These are phyloP conservation scores for Cyphomyrus plagiostoma DNA, from an alignment of 2,113 vertebrate genomes.

Conservation along the genomic window DNA sequence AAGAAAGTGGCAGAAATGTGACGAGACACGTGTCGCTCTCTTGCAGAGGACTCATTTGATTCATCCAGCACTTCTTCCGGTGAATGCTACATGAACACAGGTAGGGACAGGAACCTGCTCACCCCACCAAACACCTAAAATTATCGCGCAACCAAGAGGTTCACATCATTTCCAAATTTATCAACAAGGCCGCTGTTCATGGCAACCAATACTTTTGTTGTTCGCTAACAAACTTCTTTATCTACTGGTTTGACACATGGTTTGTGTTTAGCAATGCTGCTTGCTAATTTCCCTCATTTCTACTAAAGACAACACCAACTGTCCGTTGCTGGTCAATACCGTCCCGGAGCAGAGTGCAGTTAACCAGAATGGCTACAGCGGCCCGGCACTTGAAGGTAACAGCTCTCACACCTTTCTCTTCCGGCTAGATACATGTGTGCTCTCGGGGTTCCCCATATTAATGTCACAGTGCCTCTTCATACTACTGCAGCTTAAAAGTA, in stretches of 20 bases:
- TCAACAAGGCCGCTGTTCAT: neutral
- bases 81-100: slow-evolving; percentile 49
- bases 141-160: neutral
- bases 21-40: neutral
- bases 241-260: neutral
- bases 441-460: neutral
- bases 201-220: neutral
- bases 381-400: neutral
- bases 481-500: neutral
- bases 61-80: slow-evolving; percentile 54
- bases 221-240: neutral
- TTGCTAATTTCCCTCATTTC: neutral
- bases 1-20: neutral
- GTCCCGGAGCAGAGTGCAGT: neutral
- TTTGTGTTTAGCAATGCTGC: neutral
- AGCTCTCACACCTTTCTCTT: neutral
- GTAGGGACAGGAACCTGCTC: neutral
- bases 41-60: slow-evolving; percentile 54
- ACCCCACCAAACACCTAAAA: neutral
- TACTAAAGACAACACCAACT: neutral
- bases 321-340: neutral
- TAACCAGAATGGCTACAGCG: neutral
- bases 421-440: neutral
- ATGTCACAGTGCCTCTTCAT: neutral
- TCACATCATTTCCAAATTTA: neutral